A percentile compares a stretch with the other conserved stretches of the same genome.
Conservation (phyloP, 2,113 vertebrate species). For the Phodopus roborovskii region DNA sequence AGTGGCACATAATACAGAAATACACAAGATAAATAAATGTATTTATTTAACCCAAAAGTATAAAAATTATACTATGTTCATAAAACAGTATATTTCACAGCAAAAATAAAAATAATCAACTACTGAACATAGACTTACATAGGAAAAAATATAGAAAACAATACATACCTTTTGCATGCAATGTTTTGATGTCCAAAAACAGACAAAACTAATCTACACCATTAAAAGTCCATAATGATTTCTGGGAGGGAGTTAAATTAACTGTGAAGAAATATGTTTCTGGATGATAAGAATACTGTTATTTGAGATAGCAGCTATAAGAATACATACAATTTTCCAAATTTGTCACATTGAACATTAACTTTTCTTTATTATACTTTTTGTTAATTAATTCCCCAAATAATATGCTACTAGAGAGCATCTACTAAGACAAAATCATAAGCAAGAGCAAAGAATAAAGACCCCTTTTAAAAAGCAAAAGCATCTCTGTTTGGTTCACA, state of each 20-base stretch:
- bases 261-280: neutral
- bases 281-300: neutral
- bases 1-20: neutral
- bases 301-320: neutral
- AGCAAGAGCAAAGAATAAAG: neutral
- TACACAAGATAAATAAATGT: neutral
- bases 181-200: slow-evolving; percentile 27
- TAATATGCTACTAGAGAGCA: neutral
- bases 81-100: neutral
- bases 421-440: neutral
- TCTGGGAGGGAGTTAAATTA: neutral
- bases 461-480: slow-evolving; percentile 8
- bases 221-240: neutral
- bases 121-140: neutral
- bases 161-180: neutral
- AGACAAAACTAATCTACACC: slow-evolving; percentile 3
- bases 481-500: neutral
- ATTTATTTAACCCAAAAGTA: neutral
- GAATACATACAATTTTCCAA: slow-evolving; percentile 51
- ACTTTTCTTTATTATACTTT: slow-evolving; percentile 24
- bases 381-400: neutral
- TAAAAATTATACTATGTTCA: slow-evolving; percentile 7
- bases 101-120: slow-evolving; percentile 5
- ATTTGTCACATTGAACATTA: slow-evolving; percentile 6
- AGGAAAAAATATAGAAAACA: slow-evolving; percentile 7